phyloP scores from a whole-genome alignment of 2,797 vertebrate genomes.

The Anguilla pacifica region DNA sequence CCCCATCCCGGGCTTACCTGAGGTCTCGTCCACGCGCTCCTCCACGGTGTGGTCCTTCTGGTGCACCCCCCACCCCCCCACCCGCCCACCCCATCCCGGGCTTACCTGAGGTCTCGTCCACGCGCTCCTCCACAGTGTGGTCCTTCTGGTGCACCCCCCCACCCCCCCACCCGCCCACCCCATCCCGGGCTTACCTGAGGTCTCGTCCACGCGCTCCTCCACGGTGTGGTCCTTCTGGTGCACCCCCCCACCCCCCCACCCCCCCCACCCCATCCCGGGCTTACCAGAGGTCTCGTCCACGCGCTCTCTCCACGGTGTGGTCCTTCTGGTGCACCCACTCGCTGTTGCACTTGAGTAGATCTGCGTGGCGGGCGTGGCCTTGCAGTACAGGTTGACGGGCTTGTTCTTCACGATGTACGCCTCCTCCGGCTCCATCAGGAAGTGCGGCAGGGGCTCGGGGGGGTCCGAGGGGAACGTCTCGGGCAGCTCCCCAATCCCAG shows the following conservation, averaged over 20 bases:
- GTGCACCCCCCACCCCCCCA: too few relatives aligned
- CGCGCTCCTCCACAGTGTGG: too few relatives aligned
- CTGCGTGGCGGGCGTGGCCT: slow-evolving; percentile 95
- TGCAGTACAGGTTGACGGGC: slow-evolving; percentile 94
- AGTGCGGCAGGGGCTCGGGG: slow-evolving; percentile 92
- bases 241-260: slow-evolving; percentile 67
- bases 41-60: too few relatives aligned
- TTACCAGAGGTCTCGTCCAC: slow-evolving; percentile 91
- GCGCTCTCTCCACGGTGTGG: slow-evolving; percentile 90
- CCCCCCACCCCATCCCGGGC: slow-evolving; percentile 52
- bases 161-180: too few relatives aligned
- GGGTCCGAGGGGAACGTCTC: slow-evolving; percentile 97
- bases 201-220: slow-evolving; percentile 93
- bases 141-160: slow-evolving; percentile 70
- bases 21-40: too few relatives aligned
- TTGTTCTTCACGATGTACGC: slow-evolving; percentile 99
- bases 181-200: slow-evolving; percentile 77
- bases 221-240: slow-evolving; percentile 94
- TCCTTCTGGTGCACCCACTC: slow-evolving; percentile 99
- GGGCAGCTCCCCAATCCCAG: slow-evolving; percentile 93
- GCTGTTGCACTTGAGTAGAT: slow-evolving; percentile 99
- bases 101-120: too few relatives aligned
- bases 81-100: too few relatives aligned
- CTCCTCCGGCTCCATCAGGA: slow-evolving; percentile 94
- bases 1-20: too few relatives aligned